Evolutionary conservation across 1,140 invertebrate species (phyloP).

Genomic region (Nylanderia fulva): DNA sequence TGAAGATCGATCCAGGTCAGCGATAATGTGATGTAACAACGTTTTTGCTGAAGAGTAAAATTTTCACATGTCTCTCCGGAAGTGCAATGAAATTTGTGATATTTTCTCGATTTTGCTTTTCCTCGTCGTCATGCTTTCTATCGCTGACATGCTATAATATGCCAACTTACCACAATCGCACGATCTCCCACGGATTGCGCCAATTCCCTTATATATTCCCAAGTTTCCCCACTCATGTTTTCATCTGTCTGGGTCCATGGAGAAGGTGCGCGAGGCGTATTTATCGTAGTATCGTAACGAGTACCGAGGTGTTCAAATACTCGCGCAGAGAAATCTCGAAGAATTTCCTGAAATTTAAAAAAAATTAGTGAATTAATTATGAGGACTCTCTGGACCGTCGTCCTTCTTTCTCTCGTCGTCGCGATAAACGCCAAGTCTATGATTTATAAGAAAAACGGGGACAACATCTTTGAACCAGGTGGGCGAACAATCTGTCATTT

Average conservation of each 20-base stretch:
- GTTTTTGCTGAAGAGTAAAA: not conserved
- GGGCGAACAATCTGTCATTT: conserved; percentile 11
- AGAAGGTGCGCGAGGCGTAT: conserved; percentile 10
- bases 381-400: conserved; percentile 4
- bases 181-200: conserved; percentile 46
- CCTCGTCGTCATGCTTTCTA: not conserved
- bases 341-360: not conserved
- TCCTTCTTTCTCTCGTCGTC: conserved; percentile 67
- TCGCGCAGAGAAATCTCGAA: not conserved
- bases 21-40: not conserved
- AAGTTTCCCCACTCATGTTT: conserved; percentile 79
- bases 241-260: conserved; percentile 66
- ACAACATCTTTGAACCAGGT: conserved; percentile 83
- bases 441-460: conserved; percentile 81
- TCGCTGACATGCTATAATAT: not conserved
- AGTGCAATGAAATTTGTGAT: not conserved
- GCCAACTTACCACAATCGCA: not conserved
- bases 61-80: conserved; percentile 5
- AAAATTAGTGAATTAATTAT: conserved; percentile 4
- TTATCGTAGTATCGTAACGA: conserved; percentile 62
- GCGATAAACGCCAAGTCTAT: conserved; percentile 77
- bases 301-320: conserved; percentile 48
- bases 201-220: conserved; percentile 66
- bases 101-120: not conserved
- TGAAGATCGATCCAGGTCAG: conserved; percentile 6